Base-by-base conservation (phyloP, 2,888 invertebrate genomes). In the Meliscaeva auricollis region DNA sequence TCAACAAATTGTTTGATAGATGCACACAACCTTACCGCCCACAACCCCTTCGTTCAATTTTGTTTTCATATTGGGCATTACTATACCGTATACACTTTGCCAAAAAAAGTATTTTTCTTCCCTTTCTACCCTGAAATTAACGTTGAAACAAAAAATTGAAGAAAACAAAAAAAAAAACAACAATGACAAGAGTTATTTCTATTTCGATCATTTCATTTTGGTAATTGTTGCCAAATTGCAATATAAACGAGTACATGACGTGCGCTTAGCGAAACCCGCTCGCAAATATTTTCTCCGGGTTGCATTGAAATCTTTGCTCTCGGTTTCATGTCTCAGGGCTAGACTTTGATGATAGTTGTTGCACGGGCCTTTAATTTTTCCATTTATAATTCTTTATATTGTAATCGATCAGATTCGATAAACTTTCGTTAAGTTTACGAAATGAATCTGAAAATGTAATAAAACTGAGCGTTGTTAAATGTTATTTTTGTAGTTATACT, bases 191-290 rank as follows among this genome's bases (percentile, higher is more conserved):
- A 84, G 68, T 66, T 75, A 75, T 84, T 80, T 84, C 75, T 84
- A 76, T 84, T 80, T 76, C 72, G 17, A 73, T 77, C 72, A 38
- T 72, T 66, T 41, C 38, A 44, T 68, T 58, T 74, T 54, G 64
- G 70, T 70, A 76, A 80, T 80, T 80, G 80, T 84, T 84, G 80
- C 80, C 84, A 84, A 84, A 84, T 76, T 76, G 84, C 75, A 20
- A 32, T 60, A 80, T 54, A 70, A 84, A 68, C 41, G 56, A 75
- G 41, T 70, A 70, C 79, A 84, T 80, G 75, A 72, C 60, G 46
- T 75, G 70, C 75, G 84, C 68, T 79, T 80, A 66, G 80, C 70
- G 64, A 70, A 68, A 80, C 52, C 58, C 22, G 32, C n/a, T 41
- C 64, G 56, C 69, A 46, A 64, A 70, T 35, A 56, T 30, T 62